These are phyloP conservation scores for Lucilia cuprina DNA, from an alignment of 1,140 invertebrate species.

Conservation along the genomic window DNA sequence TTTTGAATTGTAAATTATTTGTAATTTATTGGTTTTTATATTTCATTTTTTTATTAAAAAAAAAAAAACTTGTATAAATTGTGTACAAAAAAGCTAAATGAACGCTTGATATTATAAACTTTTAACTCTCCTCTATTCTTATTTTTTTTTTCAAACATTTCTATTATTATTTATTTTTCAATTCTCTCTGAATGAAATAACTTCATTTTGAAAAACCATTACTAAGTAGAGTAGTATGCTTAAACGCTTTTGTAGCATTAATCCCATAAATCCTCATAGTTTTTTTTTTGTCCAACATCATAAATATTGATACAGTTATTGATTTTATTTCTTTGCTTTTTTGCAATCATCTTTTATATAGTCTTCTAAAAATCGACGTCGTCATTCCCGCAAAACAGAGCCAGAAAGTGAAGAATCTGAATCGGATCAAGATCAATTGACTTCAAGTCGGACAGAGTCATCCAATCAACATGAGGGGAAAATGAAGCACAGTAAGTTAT, in stretches of 20 bases:
- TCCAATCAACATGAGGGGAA: constrained; percentile 78
- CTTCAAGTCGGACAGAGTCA: constrained; percentile 77
- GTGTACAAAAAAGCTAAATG: constrained; percentile 18
- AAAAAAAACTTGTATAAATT: neutral
- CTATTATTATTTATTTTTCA: neutral
- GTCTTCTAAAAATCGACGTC: constrained; percentile 66
- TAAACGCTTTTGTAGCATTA: constrained; percentile 18
- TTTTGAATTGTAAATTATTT: neutral
- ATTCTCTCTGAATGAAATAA: neutral
- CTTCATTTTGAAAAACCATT: neutral
- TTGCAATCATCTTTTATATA: neutral
- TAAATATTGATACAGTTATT: neutral
- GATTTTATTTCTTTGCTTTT: neutral
- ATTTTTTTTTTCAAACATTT: neutral
- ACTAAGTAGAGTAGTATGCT: constrained; percentile 6
- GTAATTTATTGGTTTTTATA: neutral
- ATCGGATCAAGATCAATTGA: constrained; percentile 77
- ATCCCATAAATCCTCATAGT: constrained; percentile 20
- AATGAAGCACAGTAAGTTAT: constrained; percentile 75
- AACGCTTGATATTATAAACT: constrained; percentile 33
- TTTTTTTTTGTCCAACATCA: neutral
- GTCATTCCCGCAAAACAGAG: constrained; percentile 69
- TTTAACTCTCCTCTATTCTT: neutral
- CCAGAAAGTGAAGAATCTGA: constrained; percentile 78
- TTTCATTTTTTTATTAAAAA: neutral